Evolutionary conservation across 2,888 invertebrate genomes (phyloP).

Genomic region (Meiosimyza platycephala): DNA sequence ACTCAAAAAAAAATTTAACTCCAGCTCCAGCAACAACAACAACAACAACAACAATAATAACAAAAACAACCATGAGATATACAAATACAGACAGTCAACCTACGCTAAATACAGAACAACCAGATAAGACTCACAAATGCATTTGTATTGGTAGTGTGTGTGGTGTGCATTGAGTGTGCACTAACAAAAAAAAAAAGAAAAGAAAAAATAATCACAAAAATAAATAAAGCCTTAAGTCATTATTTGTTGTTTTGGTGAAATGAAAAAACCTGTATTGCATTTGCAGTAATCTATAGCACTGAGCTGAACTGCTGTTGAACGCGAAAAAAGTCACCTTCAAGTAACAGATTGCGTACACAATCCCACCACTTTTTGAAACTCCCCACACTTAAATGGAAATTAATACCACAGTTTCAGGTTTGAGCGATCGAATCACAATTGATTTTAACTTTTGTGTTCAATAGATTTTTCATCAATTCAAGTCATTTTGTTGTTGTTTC

Average conservation of each 20-base stretch:
- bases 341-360: not conserved
- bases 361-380: not conserved
- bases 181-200: no score
- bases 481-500: not conserved
- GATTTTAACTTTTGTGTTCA: not conserved
- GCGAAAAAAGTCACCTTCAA: slow-evolving; percentile 20
- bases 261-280: slow-evolving; percentile 28
- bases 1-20: no score
- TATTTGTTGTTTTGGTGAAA: slow-evolving; percentile 2
- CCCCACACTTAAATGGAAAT: slow-evolving; percentile 27
- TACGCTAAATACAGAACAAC: no score
- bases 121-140: no score
- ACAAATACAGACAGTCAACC: no score
- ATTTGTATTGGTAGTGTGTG: no score
- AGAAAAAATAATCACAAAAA: no score
- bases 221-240: not conserved
- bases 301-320: not conserved
- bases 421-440: not conserved
- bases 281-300: not conserved
- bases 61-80: no score
- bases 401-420: slow-evolving; percentile 25
- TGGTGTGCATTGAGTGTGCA: no score
- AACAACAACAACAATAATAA: no score
- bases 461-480: slow-evolving; percentile 14
- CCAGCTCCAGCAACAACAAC: no score